Base-by-base conservation (phyloP, 2,113 vertebrate genomes). In the Prinia subflava region DNA sequence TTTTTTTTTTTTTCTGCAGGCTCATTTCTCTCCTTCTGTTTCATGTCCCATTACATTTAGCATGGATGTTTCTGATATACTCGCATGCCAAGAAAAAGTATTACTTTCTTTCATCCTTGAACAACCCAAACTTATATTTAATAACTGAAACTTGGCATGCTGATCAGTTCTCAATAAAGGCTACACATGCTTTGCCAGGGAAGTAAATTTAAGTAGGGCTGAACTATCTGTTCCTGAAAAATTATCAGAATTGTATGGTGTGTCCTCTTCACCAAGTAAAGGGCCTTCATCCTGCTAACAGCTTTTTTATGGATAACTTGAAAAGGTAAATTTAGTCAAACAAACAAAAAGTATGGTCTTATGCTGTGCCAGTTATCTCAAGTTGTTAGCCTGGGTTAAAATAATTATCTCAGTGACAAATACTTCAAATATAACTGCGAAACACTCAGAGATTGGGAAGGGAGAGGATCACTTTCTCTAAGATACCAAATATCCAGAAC, bases 1-100 rank as follows among this genome's bases (percentile, higher is more conserved):
- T 46, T 3, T 23, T 9, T 37, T 27, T 56, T 44, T 87, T 75
- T 55, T 59, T 17, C 39, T 83, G 11, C 57, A 62, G 31, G 57
- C 37, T 76, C 13, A 10, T 49, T 90, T 90, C 46, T 70, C 42
- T 42, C 11, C 21, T 19, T 59, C 49, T 70, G 30, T 86, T 94
- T 90, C 42, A 63, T 13, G 42, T 76, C 89, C 89, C 87, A 97
- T 92, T 96, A 80, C 76, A 92, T 96, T 96, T 94, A 94, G 81
- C 75, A 74, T 87, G 90, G 86, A 93, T 89, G 44, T 91, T 97
- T 91, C 90, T 79, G 64, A 94, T 95, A 69, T 11, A 93, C 15
- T 76, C 16, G 11, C 20, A 76, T 27, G 86, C 73, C 86, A 95
- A 92, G 68, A 83, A 81, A 74, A 94, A 67, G 35, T 74, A 86